phyloP scores from a whole-genome alignment of 2,797 vertebrate genomes.

The Semotilus atromaculatus region DNA sequence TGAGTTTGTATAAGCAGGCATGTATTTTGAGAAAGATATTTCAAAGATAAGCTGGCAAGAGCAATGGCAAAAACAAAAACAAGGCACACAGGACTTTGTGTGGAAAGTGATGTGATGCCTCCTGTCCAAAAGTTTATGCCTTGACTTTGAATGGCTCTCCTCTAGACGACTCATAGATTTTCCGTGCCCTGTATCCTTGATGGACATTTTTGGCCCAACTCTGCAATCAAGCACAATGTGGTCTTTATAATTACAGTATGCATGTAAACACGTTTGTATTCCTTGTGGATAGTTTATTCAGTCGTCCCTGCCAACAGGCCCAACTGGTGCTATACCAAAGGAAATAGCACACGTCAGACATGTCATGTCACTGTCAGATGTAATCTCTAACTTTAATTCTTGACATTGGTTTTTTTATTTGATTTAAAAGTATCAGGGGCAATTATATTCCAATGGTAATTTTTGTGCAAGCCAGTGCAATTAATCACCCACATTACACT shows the following conservation, averaged over 20 bases:
- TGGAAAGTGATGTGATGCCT: conserved; percentile 11
- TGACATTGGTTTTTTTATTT: neutral
- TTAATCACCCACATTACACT: neutral
- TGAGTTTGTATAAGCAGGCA: neutral
- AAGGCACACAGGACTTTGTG: conserved; percentile 7
- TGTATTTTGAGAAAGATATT: neutral
- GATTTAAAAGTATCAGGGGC: neutral
- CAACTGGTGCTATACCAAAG: conserved; percentile 22
- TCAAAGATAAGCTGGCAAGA: conserved; percentile 26
- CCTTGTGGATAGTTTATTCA: conserved; percentile 12
- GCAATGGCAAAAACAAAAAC: conserved; percentile 4
- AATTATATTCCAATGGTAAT: neutral
- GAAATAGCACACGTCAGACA: conserved; percentile 18
- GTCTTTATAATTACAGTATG: conserved; percentile 31
- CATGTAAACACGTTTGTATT: conserved; percentile 38
- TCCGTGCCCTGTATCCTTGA: conserved; percentile 3
- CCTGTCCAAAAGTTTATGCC: neutral
- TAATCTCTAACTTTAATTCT: neutral
- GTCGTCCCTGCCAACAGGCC: neutral
- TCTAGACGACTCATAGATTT: conserved; percentile 5
- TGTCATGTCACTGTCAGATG: conserved; percentile 15
- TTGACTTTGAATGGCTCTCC: conserved; percentile 3
- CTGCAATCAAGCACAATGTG: conserved; percentile 27
- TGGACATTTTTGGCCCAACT: conserved; percentile 26
- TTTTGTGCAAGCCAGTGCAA: neutral